Evolutionary conservation across 2,888 invertebrate genomes (phyloP).

Genomic region (Venustoraphidia nigricollis): DNA sequence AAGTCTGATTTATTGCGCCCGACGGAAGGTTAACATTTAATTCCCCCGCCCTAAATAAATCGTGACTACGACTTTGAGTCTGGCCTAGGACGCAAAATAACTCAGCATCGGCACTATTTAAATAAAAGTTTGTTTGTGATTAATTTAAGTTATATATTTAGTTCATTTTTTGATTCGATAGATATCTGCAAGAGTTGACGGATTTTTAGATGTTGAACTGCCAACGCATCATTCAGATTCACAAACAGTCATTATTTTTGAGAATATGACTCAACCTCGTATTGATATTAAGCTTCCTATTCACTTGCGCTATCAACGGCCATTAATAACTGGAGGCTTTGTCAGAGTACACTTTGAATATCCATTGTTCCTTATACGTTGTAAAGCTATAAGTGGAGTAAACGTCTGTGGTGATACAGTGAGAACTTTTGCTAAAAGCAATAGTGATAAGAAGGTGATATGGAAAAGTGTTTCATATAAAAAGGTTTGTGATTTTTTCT

Average conservation of each 20-base stretch:
- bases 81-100: no score
- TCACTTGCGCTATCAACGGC: conserved; percentile 32
- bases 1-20: no score
- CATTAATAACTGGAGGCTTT: conserved; percentile 28
- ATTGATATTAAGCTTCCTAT: conserved; percentile 26
- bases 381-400: conserved; percentile 12
- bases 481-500: conserved; percentile 21
- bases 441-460: conserved; percentile 17
- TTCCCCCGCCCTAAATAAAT: no score
- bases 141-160: background rate
- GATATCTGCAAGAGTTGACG: conserved; percentile 16
- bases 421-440: conserved; percentile 18
- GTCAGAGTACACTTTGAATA: conserved; percentile 22
- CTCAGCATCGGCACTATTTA: no score
- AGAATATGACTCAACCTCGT: conserved; percentile 18
- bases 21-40: no score
- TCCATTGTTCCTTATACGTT: conserved; percentile 22
- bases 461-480: conserved; percentile 30
- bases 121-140: no score
- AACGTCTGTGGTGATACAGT: conserved; percentile 20
- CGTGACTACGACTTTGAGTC: no score
- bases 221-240: conserved; percentile 24
- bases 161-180: background rate
- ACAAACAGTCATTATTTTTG: conserved; percentile 23
- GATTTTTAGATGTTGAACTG: conserved; percentile 26